Evolutionary conservation across 2,888 invertebrate genomes (phyloP).

Genomic region (Eulithis prunata): DNA sequence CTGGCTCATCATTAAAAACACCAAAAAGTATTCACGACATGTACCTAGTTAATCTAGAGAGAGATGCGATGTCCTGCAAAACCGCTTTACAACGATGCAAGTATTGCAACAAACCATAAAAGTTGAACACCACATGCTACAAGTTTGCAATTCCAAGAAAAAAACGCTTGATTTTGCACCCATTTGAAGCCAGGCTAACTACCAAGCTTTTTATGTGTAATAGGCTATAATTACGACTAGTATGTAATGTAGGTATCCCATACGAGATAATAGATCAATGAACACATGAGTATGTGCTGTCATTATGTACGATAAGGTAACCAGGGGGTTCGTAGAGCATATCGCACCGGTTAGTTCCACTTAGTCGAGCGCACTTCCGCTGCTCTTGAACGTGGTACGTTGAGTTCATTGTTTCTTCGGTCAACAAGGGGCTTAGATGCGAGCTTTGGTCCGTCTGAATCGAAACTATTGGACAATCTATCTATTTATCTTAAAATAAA

Average conservation of each 20-base stretch:
- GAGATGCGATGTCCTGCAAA: background rate
- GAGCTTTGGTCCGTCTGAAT: background rate
- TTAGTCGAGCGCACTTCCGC: conserved; percentile 66
- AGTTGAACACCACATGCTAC: background rate
- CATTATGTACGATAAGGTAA: conserved; percentile 21
- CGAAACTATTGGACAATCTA: no score
- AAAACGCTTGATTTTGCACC: conserved; percentile 12
- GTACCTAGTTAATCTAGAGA: background rate
- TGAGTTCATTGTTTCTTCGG: conserved; percentile 5
- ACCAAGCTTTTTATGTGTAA: conserved; percentile 16
- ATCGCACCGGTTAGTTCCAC: conserved; percentile 60
- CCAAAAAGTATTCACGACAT: background rate
- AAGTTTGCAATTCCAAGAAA: background rate
- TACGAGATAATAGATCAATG: no score
- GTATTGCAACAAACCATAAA: background rate
- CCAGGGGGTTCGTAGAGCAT: conserved; percentile 56
- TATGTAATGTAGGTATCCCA: no score
- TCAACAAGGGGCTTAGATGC: background rate
- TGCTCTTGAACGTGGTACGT: background rate
- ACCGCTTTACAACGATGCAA: background rate
- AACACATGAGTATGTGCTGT: conserved; percentile 9
- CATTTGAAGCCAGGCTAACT: conserved; percentile 4
- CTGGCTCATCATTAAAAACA: background rate
- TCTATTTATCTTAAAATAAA: no score
- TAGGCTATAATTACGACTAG: conserved; percentile 21